Base-by-base conservation (phyloP, 1,140 invertebrate genomes). In the Caenorhabditis tropicalis region DNA sequence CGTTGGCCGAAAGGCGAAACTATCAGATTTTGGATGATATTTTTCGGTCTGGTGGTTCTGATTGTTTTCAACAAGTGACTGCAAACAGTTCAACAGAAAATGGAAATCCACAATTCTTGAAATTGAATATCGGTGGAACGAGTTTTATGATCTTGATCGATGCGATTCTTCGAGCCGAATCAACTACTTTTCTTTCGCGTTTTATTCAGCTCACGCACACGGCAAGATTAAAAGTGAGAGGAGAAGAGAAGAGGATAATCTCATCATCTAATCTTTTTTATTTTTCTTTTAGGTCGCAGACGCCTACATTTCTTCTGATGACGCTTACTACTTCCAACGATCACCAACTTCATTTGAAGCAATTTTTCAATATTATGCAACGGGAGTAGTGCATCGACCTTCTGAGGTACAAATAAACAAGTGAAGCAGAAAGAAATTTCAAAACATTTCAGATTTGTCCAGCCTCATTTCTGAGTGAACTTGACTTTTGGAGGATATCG, bases 401-500 rank as follows among this genome's bases (percentile, higher is more conserved):
- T 87, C 89, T 15, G 90, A 90, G 81, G 84, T 85, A 33, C 4
- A 53, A 33, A 58, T 60, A n/a, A 48, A 49, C 3, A 29, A 51
- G 46, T 65, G 24, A 65, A 79, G 21, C 31, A 15, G 65, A 33
- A 79, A 16, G 15, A 79, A 79, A 53, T 24, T n/a, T 36, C 31
- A 24, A 51, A 33, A 29, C 60, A 85, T 82, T 82, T 49, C 36
- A 85, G 86, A 81, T 89, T 21, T 90, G 89, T 58, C 89, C 89
- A 9, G 89, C 89, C 15, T 89, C 90, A 10, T 90, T 90, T 82
- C 79, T 89, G 19, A 82, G 88, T 24, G 89, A 90, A 85, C 65
- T 90, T 15, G 89, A 90, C 43, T 90, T 90, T 79, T 90, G 89
- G 89, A 81, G 89, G 60, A 90, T 90, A 65, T 86, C 90, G 15